Conservation (phyloP, 2,113 vertebrate genomes). For the Glaucomys volans region DNA sequence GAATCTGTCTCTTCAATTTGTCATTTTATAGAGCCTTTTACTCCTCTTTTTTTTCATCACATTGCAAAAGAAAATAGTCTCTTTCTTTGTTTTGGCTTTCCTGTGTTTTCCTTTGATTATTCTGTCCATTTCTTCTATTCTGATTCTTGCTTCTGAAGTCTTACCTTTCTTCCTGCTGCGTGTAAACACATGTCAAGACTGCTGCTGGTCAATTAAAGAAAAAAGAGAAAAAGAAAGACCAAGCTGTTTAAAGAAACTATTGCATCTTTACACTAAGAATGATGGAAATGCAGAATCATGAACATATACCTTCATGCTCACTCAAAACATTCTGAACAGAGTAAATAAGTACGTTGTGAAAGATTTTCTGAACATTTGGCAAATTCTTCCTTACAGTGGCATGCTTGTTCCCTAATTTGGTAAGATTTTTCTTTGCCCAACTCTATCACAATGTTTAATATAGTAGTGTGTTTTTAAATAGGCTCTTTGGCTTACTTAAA, state of each 20-base stretch:
- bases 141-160: neutral
- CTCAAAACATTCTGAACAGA: neutral
- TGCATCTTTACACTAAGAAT: neutral
- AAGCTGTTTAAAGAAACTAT: neutral
- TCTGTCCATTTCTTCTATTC: neutral
- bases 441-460: neutral
- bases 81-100: neutral
- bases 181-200: neutral
- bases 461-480: neutral
- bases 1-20: neutral
- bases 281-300: neutral
- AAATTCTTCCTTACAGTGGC: neutral
- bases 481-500: neutral
- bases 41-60: neutral
- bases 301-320: neutral
- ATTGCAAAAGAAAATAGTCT: neutral
- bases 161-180: conserved; percentile 18
- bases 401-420: neutral
- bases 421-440: neutral
- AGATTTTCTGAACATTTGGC: neutral
- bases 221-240: neutral
- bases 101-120: conserved; percentile 25
- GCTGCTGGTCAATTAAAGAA: neutral
- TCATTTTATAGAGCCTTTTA: neutral
- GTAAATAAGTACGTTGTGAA: neutral